Percentiles rank a stretch among this genome's conserved stretches.
phyloP scores from a whole-genome alignment of 2,888 invertebrate species.

The Caenorhabditis sp. region DNA sequence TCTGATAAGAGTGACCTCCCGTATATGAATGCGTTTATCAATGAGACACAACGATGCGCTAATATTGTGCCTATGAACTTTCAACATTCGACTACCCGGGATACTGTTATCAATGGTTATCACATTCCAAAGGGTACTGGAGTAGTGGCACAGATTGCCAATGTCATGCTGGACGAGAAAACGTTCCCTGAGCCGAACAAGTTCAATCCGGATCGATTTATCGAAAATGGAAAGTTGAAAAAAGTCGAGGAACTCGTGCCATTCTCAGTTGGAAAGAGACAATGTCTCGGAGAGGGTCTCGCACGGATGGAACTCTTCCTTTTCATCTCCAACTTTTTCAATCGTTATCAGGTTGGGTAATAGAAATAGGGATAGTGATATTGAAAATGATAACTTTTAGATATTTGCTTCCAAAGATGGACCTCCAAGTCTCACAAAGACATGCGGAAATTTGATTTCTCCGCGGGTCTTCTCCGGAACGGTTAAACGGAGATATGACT shows the following conservation, averaged over 20 bases:
- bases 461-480: too few species aligned
- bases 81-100: constrained; percentile 42
- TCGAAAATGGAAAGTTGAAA: constrained; percentile 47
- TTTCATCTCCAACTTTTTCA: constrained; percentile 65
- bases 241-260: constrained; percentile 51
- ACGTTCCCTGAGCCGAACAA: constrained; percentile 56
- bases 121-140: constrained; percentile 43
- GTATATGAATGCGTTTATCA: constrained; percentile 63
- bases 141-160: constrained; percentile 54
- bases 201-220: constrained; percentile 59
- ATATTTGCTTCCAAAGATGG: too few species aligned
- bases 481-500: too few species aligned
- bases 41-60: constrained; percentile 51
- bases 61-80: constrained; percentile 53
- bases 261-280: constrained; percentile 62
- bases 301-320: constrained; percentile 68
- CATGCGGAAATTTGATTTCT: too few species aligned
- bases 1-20: constrained; percentile 62
- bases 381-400: constrained; percentile 20
- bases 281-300: constrained; percentile 64
- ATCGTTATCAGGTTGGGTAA: too few species aligned
- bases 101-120: constrained; percentile 42
- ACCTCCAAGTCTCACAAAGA: too few species aligned
- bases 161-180: constrained; percentile 56
- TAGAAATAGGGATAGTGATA: too few species aligned